Evolutionary conservation across 2,113 vertebrate genomes (phyloP).

Genomic region (Limanda limanda): DNA sequence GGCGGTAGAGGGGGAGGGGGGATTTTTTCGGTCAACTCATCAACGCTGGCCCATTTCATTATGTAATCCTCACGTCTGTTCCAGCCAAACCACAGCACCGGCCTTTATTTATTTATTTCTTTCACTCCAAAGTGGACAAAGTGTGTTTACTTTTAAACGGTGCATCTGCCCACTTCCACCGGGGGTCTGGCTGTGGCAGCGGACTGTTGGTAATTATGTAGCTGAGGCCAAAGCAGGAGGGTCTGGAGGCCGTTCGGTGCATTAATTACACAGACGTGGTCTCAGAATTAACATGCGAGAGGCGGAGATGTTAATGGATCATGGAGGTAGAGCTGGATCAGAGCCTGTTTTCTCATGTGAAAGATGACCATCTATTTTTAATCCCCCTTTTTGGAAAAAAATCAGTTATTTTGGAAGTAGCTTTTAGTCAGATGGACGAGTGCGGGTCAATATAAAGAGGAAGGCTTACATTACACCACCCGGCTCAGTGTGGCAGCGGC

Average conservation of each 20-base stretch:
- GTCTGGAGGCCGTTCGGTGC: slow-evolving; percentile 42
- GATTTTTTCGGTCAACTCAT: slow-evolving; percentile 71
- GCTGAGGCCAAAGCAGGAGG: slow-evolving; percentile 26
- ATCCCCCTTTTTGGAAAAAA: slow-evolving; percentile 27
- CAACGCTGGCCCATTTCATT: slow-evolving; percentile 75
- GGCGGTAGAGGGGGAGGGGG: slow-evolving; percentile 24
- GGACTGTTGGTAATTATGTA: slow-evolving; percentile 52
- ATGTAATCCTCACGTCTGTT: slow-evolving; percentile 60
- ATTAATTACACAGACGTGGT: slow-evolving; percentile 64
- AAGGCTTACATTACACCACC: slow-evolving; percentile 52
- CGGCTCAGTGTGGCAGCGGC: slow-evolving; percentile 24
- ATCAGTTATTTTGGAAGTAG: slow-evolving; percentile 56
- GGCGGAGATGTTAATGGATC: slow-evolving; percentile 39
- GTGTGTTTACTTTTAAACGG: slow-evolving; percentile 17
- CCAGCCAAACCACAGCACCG: slow-evolving; percentile 5
- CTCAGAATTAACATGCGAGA: slow-evolving; percentile 52
- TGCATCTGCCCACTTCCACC: slow-evolving; percentile 12
- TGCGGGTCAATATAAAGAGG: slow-evolving; percentile 51
- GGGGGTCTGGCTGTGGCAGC: slow-evolving; percentile 26
- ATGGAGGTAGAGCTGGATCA: slow-evolving; percentile 32
- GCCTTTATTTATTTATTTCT: slow-evolving; percentile 12
- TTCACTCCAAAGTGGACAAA: slow-evolving; percentile 12
- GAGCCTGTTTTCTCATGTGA: slow-evolving; percentile 15
- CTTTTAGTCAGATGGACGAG: slow-evolving; percentile 21
- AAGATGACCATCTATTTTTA: slow-evolving; percentile 57